Base-by-base conservation (phyloP, 2,797 vertebrate species). In the Hypotaenidia okinawae region DNA sequence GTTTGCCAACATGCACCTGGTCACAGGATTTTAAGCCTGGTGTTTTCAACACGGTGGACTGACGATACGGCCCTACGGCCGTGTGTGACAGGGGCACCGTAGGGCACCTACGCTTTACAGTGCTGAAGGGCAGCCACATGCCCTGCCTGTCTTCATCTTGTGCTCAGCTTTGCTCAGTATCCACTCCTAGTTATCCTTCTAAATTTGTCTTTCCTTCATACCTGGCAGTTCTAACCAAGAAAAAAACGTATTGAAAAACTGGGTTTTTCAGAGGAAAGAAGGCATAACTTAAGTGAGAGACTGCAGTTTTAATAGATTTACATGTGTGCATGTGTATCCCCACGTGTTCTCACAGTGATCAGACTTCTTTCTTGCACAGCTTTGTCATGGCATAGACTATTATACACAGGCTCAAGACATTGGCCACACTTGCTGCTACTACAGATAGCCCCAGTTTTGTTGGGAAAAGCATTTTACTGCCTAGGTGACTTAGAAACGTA, bases 251-350 rank as follows among this genome's bases (percentile, higher is more conserved):
- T 37, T 12, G 18, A 74, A 80, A 87, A 84, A 24, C 4, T 33
- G 24, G 10, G 11, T n/a, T n/a, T n/a, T n/a, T 35, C 25, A 70
- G 55, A 80, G 32, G 27, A 78, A 35, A 67, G 52, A 41, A 77
- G 79, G 23, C 10, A 5, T 1, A 1, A 49, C 11, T 63, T 67
- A 10, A 70, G n/a, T 33, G 19, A 61, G 10, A 79, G 24, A 76
- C 0, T 16, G 37, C 27, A 21, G 27, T n/a, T 93, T 85, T 67
- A 64, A 66, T 28, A 45, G 14, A 45, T 73, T 81, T 37, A 25
- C 0, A 0, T 14, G 10, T 22, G 7, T 52, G 23, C 43, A 9
- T 37, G 18, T 47, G 32, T 52, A 13, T 72, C 21, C 22, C 35
- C 55, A 16, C 7, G 21, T 0, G 0, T 57, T 87, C 49, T 77